Base-by-base conservation (phyloP, 2,888 invertebrate genomes). In the Tortricodes alternella region DNA sequence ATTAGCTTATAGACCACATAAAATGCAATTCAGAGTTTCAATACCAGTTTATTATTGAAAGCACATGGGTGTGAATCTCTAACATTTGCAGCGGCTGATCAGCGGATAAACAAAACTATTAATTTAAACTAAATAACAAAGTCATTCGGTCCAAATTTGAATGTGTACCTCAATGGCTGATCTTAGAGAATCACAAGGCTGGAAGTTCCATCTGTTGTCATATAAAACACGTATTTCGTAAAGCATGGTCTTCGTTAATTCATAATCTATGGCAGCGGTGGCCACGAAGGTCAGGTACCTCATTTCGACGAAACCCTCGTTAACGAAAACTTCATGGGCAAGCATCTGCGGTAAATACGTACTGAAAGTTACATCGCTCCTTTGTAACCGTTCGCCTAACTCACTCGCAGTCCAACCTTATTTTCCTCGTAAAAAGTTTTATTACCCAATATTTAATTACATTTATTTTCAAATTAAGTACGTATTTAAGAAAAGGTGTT, bases 291-390 rank as follows among this genome's bases (percentile, higher is more conserved):
- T 60, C 63, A 52, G 62, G 53, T 64, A 55, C 39, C 49, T 49
- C 49, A 15, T 37, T 52, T 55, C 41, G 44, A 34, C 29, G 35
- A 19, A 49, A 65, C 66, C 65, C 62, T 66, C 61, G 62, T 67
- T 64, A 67, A 37, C 34, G 49, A 48, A 67, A 64, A 62, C 64
- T 64, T 66, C 65, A 68, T 13, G 51, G 61, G 56, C 70, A 63
- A 60, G 41, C 61, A 53, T 63, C 62, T 63, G 62, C 44, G 58
- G 61, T 55, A 50, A 53, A 27, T 59, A 52, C 51, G 62, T 60
- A 56, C 59, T 59, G 51, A 64, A 63, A 66, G 64, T 65, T 65
- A 62, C 61, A 66, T 67, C 62, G 61, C 62, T 67, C 63, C 66
- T 63, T 65, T 65, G 63, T 62, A 63, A 62, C 64, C 62, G 63